These are phyloP conservation scores for Drosophila punjabiensis DNA, from an alignment of 1,140 invertebrate genomes.

Conservation along the genomic window DNA sequence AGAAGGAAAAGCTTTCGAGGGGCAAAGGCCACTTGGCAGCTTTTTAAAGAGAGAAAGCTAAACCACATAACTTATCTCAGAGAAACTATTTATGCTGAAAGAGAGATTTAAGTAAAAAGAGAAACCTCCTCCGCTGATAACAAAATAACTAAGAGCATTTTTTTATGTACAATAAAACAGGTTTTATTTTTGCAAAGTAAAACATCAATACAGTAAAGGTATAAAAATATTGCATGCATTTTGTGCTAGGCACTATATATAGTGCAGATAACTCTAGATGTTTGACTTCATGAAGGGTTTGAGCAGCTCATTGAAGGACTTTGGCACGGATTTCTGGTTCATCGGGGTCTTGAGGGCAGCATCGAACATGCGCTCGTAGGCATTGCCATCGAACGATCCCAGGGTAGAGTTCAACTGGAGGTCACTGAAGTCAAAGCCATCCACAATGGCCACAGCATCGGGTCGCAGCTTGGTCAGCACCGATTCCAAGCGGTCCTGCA, in stretches of 20 bases:
- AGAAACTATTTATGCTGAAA: background rate
- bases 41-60: conserved; percentile 17
- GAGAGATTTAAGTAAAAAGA: conserved; percentile 4
- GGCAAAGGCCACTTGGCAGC: conserved; percentile 54
- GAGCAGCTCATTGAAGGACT: conserved; percentile 90
- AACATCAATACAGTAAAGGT: background rate
- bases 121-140: conserved; percentile 1
- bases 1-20: conserved; percentile 44
- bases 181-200: background rate
- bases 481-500: conserved; percentile 90
- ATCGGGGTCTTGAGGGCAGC: conserved; percentile 94
- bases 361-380: conserved; percentile 94
- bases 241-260: conserved; percentile 4
- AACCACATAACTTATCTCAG: background rate
- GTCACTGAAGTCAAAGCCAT: conserved; percentile 95
- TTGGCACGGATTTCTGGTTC: conserved; percentile 92
- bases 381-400: conserved; percentile 95
- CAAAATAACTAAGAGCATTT: conserved; percentile 20
- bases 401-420: conserved; percentile 92
- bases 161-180: conserved; percentile 3
- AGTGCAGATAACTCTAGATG: conserved; percentile 84
- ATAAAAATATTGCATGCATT: conserved; percentile 1
- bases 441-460: conserved; percentile 95
- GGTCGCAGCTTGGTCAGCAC: conserved; percentile 90
- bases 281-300: conserved; percentile 92